Conservation (phyloP, 2,888 invertebrate genomes). For the Amphiduros pacificus region DNA sequence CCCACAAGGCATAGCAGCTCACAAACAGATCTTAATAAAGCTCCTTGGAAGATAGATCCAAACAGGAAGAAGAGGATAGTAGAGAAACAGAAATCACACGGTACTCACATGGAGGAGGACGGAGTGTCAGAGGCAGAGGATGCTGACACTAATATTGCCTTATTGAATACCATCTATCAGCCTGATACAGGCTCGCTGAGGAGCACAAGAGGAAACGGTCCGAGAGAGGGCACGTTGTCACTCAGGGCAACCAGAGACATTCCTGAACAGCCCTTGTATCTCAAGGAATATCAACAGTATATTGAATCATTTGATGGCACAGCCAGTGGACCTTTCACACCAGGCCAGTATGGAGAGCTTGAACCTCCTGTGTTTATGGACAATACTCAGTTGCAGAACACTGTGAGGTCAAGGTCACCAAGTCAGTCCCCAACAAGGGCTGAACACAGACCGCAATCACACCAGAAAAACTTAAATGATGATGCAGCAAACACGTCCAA, state of each 20-base stretch:
- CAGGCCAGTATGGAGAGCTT: background rate
- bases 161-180: background rate
- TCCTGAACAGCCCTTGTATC: slow-evolving; percentile 5
- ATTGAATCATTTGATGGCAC: slow-evolving; percentile 19
- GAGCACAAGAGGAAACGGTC: background rate
- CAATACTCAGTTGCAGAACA: background rate
- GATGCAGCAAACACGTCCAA: background rate
- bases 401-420: background rate
- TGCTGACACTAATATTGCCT: slow-evolving; percentile 1
- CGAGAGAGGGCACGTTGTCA: background rate
- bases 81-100: too few species aligned
- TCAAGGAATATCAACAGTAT: slow-evolving; percentile 23
- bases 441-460: background rate
- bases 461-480: background rate
- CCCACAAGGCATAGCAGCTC: too few species aligned
- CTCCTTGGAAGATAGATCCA: too few species aligned
- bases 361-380: background rate
- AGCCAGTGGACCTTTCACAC: slow-evolving; percentile 18
- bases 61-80: too few species aligned
- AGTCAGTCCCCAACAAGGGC: background rate
- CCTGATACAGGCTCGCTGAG: background rate
- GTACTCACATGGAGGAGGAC: too few species aligned
- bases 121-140: too few species aligned
- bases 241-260: background rate
- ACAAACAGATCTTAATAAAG: too few species aligned